These are phyloP conservation scores for Nomia melanderi DNA, from an alignment of 1,140 invertebrate genomes.

Conservation along the genomic window DNA sequence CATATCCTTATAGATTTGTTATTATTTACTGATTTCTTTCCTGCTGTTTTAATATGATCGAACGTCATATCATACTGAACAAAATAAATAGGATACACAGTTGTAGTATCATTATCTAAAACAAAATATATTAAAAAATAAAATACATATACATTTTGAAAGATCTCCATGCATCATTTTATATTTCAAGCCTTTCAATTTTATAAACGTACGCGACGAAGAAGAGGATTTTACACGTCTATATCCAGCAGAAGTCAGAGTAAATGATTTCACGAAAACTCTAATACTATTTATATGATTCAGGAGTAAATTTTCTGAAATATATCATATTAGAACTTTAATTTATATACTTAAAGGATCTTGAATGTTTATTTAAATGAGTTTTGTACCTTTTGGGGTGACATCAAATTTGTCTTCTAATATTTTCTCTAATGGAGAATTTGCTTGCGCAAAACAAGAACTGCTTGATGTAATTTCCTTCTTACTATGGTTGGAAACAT, in stretches of 20 bases:
- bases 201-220: slow-evolving; percentile 61
- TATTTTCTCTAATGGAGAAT: slow-evolving; percentile 14
- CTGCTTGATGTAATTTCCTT: not conserved
- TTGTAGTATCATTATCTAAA: slow-evolving; percentile 60
- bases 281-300: slow-evolving; percentile 69
- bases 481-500: slow-evolving; percentile 10
- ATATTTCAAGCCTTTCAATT: too few species aligned
- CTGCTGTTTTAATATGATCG: slow-evolving; percentile 45
- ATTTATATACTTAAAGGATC: not conserved
- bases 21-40: slow-evolving; percentile 63
- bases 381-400: slow-evolving; percentile 34
- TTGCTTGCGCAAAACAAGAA: not conserved
- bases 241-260: slow-evolving; percentile 72
- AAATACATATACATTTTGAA: too few species aligned
- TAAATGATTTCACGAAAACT: slow-evolving; percentile 70
- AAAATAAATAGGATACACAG: slow-evolving; percentile 70
- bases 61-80: slow-evolving; percentile 71
- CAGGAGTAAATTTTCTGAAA: slow-evolving; percentile 62
- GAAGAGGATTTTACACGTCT: slow-evolving; percentile 73
- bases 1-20: slow-evolving; percentile 68
- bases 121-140: slow-evolving; percentile 1
- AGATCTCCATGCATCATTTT: too few species aligned
- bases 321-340: slow-evolving; percentile 6
- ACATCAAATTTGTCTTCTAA: not conserved
- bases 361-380: slow-evolving; percentile 2